Conservation (phyloP, 1,140 invertebrate genomes). For the Trinorchestia longiramus region DNA sequence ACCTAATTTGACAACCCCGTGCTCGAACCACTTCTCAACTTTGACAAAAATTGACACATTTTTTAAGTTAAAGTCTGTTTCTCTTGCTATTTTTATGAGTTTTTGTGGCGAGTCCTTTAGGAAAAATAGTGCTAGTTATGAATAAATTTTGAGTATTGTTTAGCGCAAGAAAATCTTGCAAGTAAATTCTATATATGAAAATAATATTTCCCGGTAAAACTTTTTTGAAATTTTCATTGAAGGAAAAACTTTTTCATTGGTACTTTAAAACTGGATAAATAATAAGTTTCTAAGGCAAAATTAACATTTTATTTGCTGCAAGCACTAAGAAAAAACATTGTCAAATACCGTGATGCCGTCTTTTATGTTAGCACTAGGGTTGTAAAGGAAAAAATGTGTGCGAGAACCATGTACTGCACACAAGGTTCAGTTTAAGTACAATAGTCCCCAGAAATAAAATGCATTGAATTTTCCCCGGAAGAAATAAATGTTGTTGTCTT, state of each 20-base stretch:
- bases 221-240: neutral
- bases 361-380: too few species aligned
- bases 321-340: neutral
- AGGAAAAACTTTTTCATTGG: neutral
- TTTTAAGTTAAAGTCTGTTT: neutral
- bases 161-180: neutral
- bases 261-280: neutral
- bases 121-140: neutral
- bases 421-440: too few species aligned
- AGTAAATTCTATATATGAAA: neutral
- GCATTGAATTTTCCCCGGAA: too few species aligned
- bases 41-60: constrained; percentile 13
- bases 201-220: neutral
- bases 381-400: too few species aligned
- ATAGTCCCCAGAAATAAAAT: too few species aligned
- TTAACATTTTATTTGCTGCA: neutral
- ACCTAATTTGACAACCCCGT: constrained; percentile 30
- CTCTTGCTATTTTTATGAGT: neutral
- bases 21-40: constrained; percentile 8
- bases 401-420: too few species aligned
- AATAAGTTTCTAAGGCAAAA: neutral
- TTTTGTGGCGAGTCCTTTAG: neutral
- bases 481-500: too few species aligned
- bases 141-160: neutral
- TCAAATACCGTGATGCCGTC: neutral